phyloP scores from a whole-genome alignment of 2,888 invertebrate species.

The Callosobruchus maculatus region DNA sequence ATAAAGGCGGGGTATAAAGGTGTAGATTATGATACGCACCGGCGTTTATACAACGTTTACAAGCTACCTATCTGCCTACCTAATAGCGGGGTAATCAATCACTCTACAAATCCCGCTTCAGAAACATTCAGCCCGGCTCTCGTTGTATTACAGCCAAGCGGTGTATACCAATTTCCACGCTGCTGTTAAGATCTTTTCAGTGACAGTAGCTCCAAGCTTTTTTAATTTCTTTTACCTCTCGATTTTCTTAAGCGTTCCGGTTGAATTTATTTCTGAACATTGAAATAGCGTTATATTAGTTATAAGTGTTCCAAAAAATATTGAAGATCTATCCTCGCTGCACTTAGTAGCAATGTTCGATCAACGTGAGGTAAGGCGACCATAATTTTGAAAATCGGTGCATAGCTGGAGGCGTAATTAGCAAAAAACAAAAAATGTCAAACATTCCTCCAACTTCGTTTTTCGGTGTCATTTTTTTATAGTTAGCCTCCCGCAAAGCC shows the following conservation, averaged over 20 bases:
- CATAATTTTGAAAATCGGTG: too few relatives aligned
- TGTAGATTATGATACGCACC: slow-evolving; percentile 33
- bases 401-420: too few relatives aligned
- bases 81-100: slow-evolving; percentile 32
- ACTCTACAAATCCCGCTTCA: slow-evolving; percentile 21
- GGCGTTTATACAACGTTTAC: slow-evolving; percentile 21
- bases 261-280: neutral
- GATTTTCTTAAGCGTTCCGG: neutral
- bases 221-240: neutral
- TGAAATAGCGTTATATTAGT: neutral
- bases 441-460: too few relatives aligned
- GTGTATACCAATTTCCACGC: neutral
- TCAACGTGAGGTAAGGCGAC: too few relatives aligned
- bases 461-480: too few relatives aligned
- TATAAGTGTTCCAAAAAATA: too few relatives aligned
- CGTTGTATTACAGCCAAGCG: neutral
- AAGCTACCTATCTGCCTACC: slow-evolving; percentile 30
- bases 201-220: neutral
- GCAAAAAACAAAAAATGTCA: too few relatives aligned
- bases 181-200: neutral
- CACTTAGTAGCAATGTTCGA: too few relatives aligned
- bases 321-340: too few relatives aligned
- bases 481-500: too few relatives aligned
- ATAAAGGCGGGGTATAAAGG: slow-evolving; percentile 32
- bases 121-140: neutral